Base-by-base conservation (phyloP, 2,888 invertebrate species). In the Rhagonycha fulva region DNA sequence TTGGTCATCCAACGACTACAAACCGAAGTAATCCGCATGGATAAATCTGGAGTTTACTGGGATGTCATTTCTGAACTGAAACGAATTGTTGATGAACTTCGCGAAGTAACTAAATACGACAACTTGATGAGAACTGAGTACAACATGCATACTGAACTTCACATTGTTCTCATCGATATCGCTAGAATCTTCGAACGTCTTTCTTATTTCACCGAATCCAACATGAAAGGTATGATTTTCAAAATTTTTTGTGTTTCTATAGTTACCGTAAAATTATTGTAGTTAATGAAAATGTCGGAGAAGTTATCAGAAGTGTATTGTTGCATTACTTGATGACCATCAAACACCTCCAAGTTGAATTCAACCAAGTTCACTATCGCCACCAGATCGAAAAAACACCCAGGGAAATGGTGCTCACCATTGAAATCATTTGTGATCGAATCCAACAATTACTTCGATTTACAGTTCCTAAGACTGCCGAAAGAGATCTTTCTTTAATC, bases 291-390 rank as follows among this genome's bases (percentile, higher is more conserved):
- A 63, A 75, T 32, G 47, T 75, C 19, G 61, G 67, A 11, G 14
- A 60, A 10, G 68, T 72, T 0, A 62, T 76, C 14, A 70, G 68
- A 68, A 76, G 71, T 26, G 24, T 71, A 11, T 60, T 76, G 26
- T 24, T 73, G 66, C 68, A 76, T 23, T 76, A 76, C 10, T 68
- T 76, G 71, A 23, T 74, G 9, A 70, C 74, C 10, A 61, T 76
- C 19, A 70, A 76, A 71, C 66, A 71, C 47, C 32, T 76, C 4
- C 76, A 76, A 68, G 62, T 76, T 4, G 26, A 74, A 62, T 30
- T 76, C 11, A 73, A 71, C 62, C 73, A 74, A 19, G 68, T 76
- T 12, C 73, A 74, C 60, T 68, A 76, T 32, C 67, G 60, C 14
- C 68, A 30, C 4, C 74, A 76, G 14, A 47, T 76, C 12, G 68